Percentiles rank a stretch among this genome's conserved stretches.
These are phyloP conservation scores for Spodoptera exigua DNA, from an alignment of 2,888 invertebrate genomes.

Conservation along the genomic window DNA sequence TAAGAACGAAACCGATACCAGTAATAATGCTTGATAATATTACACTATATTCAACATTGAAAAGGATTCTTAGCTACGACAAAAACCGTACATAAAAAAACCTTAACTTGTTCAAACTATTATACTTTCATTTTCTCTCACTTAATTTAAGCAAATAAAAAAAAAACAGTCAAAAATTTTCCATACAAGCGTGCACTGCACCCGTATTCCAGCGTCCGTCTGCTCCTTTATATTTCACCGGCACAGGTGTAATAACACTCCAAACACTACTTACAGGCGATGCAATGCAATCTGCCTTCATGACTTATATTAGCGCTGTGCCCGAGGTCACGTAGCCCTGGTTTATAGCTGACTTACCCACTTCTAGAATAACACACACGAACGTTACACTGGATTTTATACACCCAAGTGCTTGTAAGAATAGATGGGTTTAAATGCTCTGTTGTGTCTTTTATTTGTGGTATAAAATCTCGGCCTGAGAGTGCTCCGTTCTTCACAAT, in stretches of 20 bases:
- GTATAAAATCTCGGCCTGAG: conserved; percentile 23
- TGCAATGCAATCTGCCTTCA: conserved; percentile 43
- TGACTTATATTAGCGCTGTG: conserved; percentile 36
- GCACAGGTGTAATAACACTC: conserved; percentile 40
- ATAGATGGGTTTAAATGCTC: conserved; percentile 46
- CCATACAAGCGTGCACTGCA: too few species aligned
- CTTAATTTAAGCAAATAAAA: too few species aligned
- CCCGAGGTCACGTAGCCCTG: conserved; percentile 51
- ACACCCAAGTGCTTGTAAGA: conserved; percentile 53
- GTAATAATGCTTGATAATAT: too few species aligned
- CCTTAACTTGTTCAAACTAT: too few species aligned
- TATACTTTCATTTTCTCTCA: too few species aligned
- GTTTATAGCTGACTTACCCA: conserved; percentile 52
- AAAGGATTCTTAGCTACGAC: too few species aligned
- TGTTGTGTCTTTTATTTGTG: conserved; percentile 51
- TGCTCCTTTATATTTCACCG: conserved; percentile 3
- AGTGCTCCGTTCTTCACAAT: background rate
- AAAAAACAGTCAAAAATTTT: too few species aligned
- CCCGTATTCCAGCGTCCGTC: background rate
- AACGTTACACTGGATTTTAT: conserved; percentile 48
- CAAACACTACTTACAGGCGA: conserved; percentile 40
- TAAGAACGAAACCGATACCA: too few species aligned
- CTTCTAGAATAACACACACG: conserved; percentile 21
- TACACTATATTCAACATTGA: too few species aligned
- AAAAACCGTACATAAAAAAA: too few species aligned